phyloP scores from a whole-genome alignment of 2,113 vertebrate genomes.

The Tragulus kanchil region DNA sequence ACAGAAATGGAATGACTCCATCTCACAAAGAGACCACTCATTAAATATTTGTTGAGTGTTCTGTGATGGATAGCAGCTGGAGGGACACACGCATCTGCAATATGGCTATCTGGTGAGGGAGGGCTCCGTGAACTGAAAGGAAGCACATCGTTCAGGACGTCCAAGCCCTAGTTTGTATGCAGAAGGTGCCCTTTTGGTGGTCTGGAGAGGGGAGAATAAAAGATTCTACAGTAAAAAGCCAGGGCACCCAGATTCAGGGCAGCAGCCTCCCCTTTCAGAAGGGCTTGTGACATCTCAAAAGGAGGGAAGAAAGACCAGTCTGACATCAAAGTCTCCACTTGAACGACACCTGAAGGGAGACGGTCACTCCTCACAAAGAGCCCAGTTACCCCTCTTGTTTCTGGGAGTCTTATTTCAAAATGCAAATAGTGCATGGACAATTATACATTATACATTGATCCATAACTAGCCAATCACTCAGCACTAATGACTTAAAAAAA shows the following conservation, averaged over 20 bases:
- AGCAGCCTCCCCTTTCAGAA: background rate
- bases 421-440: background rate
- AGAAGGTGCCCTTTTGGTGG: accelerated
- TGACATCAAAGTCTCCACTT: background rate
- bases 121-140: background rate
- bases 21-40: background rate
- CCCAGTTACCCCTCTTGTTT: background rate
- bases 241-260: accelerated
- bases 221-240: background rate
- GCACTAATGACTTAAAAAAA: background rate
- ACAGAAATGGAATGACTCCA: background rate
- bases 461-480: background rate
- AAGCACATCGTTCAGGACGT: background rate
- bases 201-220: background rate
- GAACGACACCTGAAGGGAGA: background rate
- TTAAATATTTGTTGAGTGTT: background rate
- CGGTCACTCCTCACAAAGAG: background rate
- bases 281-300: background rate
- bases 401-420: background rate
- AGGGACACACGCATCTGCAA: background rate
- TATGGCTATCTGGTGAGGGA: background rate
- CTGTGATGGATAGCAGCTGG: background rate
- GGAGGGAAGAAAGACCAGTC: background rate
- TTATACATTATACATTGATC: background rate
- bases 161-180: background rate